Evolutionary conservation across 2,888 invertebrate species (phyloP).

Genomic region (Heliconius sara): DNA sequence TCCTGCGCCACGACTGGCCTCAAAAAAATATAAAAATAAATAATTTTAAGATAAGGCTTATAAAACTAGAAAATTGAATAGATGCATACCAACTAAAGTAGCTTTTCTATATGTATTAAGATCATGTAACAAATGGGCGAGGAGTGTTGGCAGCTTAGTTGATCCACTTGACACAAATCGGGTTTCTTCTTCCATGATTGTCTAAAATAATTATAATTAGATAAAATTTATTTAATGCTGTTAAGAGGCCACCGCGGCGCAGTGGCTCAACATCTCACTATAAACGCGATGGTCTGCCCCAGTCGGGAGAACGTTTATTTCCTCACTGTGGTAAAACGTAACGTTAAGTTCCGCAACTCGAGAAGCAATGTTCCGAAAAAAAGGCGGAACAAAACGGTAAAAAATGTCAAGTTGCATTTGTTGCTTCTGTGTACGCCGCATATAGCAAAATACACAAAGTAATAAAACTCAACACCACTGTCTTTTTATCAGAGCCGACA

Average conservation of each 20-base stretch:
- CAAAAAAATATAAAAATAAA: too few species aligned
- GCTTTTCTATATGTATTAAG: constrained; percentile 92
- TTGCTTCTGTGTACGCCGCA: background rate
- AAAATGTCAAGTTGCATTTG: too few species aligned
- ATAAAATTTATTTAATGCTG: background rate
- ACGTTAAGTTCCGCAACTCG: too few species aligned
- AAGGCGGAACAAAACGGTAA: too few species aligned
- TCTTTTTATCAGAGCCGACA: background rate
- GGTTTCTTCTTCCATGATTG: constrained; percentile 93
- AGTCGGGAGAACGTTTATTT: too few species aligned
- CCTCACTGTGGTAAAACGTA: too few species aligned
- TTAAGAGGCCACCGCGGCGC: too few species aligned
- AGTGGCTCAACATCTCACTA: background rate
- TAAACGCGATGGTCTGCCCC: background rate
- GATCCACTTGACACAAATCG: constrained; percentile 92
- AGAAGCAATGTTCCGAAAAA: background rate
- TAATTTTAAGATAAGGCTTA: background rate
- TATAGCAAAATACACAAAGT: background rate
- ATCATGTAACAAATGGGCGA: constrained; percentile 91
- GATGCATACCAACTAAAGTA: constrained; percentile 86
- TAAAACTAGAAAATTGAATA: background rate
- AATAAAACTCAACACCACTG: background rate
- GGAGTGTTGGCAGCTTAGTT: constrained; percentile 88
- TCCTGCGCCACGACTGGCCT: too few species aligned
- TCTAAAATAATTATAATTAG: constrained; percentile 68